Evolutionary conservation across 2,888 invertebrate genomes (phyloP), one percentile per base, ranked within the genome.

Genomic region (Pristionchus japonicus): DNA sequence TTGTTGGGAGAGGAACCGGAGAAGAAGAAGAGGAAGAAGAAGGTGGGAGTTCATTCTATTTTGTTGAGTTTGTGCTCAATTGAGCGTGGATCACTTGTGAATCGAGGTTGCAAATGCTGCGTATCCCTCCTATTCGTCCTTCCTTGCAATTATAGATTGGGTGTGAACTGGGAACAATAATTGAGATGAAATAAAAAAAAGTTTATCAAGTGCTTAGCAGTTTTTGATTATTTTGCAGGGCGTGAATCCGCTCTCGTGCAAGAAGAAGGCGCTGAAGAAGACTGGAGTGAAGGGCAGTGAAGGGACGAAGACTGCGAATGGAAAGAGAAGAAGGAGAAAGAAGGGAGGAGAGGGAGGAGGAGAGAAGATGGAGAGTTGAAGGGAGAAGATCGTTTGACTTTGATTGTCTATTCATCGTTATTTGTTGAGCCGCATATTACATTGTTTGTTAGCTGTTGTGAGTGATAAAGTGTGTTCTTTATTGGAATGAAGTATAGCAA

Each of bases 311-410:
- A 86, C 86, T 20, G 70, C 37, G 47, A 70, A 47, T 86, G 86
- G 86, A 34, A 86, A 86, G 86, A 86, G 86, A 34, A 86, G 86
- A 40, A 86, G 86, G 23, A 86, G 49, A 70, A 86, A 86, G 86
- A 86, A 86, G 70, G 49, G 34, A 40, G 70, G 70, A 31, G 86
- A 70, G n/a, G 57, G 34, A 49, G 86, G 34, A 86, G 86, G 13
- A n/a, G 85, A 85, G 64, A 84, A 61, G 57, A 84, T 52, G 83
- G 37, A 84, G 61, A 57, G 61, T 40, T 34, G 34, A 20, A 57
- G 31, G 13, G 61, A 43, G n/a, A n/a, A n/a, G n/a, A n/a, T n/a
- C n/a, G n/a, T n/a, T n/a, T 85, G 20, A n/a, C 17, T 49, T 23
- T 7, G 17, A 83, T 20, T 57, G 23, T 15, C 43, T 43, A 43